phyloP scores from a whole-genome alignment of 2,797 vertebrate species.

The Pangasius larnaudii region DNA sequence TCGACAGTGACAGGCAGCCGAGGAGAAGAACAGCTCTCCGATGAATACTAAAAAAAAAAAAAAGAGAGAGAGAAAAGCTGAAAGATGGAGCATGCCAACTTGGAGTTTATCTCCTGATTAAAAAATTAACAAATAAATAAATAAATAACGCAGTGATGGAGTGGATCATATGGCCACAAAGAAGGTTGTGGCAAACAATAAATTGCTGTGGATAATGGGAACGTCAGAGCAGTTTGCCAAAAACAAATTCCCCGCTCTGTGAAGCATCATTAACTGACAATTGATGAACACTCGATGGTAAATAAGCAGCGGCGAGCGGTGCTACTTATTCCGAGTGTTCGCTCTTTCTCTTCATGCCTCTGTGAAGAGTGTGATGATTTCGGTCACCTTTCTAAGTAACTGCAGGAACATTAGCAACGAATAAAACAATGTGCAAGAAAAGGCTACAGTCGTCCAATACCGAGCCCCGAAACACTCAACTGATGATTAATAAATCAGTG shows the following conservation, averaged over 20 bases:
- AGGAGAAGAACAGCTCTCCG: conserved; percentile 10
- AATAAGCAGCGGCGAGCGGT: conserved; percentile 2
- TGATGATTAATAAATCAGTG: background rate
- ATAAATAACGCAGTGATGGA: conserved; percentile 17
- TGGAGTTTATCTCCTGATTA: background rate
- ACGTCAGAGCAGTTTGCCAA: conserved; percentile 42
- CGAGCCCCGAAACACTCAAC: background rate
- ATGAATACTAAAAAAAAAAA: conserved; percentile 32
- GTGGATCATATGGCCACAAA: conserved; percentile 39
- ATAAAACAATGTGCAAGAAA: background rate
- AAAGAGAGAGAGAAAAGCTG: conserved; percentile 6
- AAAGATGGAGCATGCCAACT: conserved; percentile 18
- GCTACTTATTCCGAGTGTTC: conserved; percentile 11
- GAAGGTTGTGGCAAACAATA: conserved; percentile 35
- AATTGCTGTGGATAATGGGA: conserved; percentile 52
- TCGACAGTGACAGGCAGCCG: conserved; percentile 26
- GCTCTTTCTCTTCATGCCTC: conserved; percentile 14
- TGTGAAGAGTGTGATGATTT: background rate
- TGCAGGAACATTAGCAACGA: background rate
- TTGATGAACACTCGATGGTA: conserved; percentile 49
- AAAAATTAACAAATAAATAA: background rate
- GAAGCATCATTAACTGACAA: conserved; percentile 50
- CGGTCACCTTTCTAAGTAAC: background rate
- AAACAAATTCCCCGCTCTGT: conserved; percentile 49
- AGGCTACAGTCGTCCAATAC: background rate